Evolutionary conservation across 2,888 invertebrate genomes (phyloP).

Genomic region (Chrysolina oricalcia): DNA sequence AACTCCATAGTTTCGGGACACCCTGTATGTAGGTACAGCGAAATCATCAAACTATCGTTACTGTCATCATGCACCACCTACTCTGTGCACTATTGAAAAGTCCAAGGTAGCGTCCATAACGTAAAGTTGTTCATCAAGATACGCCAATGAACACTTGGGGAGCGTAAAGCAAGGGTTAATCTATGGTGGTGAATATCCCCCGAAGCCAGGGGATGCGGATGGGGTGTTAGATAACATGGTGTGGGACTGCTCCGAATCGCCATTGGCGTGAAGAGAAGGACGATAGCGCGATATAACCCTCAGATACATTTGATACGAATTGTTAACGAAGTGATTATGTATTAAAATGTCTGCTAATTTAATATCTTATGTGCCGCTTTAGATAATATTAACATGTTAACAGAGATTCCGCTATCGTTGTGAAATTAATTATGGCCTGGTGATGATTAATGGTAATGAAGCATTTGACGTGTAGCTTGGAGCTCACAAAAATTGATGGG

Average conservation of each 20-base stretch:
- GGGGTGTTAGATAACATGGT: conserved; percentile 68
- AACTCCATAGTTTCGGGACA: too few relatives aligned
- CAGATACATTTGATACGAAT: conserved; percentile 68
- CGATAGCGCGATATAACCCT: conserved; percentile 56
- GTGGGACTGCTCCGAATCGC: conserved; percentile 68
- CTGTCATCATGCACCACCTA: too few relatives aligned
- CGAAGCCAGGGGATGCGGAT: conserved; percentile 53
- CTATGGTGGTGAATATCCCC: conserved; percentile 65
- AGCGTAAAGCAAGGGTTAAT: conserved; percentile 64
- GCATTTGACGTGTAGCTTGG: conserved; percentile 9
- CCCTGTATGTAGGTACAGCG: too few relatives aligned
- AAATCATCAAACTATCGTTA: too few relatives aligned
- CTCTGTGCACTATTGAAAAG: neutral
- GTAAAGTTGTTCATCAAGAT: neutral
- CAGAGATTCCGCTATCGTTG: conserved; percentile 50
- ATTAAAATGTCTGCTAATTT: conserved; percentile 68
- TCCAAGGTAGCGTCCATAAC: neutral
- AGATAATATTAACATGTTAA: conserved; percentile 52
- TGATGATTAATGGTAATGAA: conserved; percentile 50
- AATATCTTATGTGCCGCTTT: conserved; percentile 54
- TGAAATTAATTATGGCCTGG: conserved; percentile 50
- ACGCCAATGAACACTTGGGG: conserved; percentile 41
- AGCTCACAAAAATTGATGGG: neutral
- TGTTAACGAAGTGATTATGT: conserved; percentile 70
- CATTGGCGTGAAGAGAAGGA: conserved; percentile 68